These are phyloP conservation scores for Proteles cristata DNA, from an alignment of 2,113 vertebrate genomes.

Conservation along the genomic window DNA sequence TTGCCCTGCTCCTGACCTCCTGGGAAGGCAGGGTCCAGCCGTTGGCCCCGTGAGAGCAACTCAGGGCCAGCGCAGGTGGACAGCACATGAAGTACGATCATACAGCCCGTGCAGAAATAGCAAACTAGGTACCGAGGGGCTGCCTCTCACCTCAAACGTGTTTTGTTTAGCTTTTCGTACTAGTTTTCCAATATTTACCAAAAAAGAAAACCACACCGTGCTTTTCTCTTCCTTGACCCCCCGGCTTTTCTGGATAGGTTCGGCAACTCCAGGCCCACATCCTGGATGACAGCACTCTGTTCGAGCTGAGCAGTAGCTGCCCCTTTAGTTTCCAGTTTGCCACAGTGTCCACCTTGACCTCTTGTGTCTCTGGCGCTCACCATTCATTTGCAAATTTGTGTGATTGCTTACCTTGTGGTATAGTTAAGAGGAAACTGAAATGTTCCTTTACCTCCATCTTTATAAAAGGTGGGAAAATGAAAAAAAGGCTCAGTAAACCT, in stretches of 20 bases:
- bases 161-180: background rate
- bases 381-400: fast-evolving
- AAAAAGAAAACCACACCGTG: background rate
- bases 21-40: background rate
- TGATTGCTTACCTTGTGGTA: background rate
- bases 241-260: background rate
- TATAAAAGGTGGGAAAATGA: background rate
- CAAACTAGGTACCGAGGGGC: background rate
- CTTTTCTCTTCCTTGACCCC: background rate
- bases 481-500: background rate
- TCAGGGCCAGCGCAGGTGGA: background rate
- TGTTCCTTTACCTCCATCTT: background rate
- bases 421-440: background rate
- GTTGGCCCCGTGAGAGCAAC: fast-evolving
- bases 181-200: background rate
- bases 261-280: background rate
- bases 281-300: fast-evolving
- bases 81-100: background rate
- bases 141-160: background rate
- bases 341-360: background rate
- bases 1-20: background rate
- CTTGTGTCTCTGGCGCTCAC: background rate
- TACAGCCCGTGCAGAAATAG: background rate
- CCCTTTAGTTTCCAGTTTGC: background rate
- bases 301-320: background rate